Evolutionary conservation across 2,888 invertebrate genomes (phyloP).

Genomic region (Orchestes rusci): DNA sequence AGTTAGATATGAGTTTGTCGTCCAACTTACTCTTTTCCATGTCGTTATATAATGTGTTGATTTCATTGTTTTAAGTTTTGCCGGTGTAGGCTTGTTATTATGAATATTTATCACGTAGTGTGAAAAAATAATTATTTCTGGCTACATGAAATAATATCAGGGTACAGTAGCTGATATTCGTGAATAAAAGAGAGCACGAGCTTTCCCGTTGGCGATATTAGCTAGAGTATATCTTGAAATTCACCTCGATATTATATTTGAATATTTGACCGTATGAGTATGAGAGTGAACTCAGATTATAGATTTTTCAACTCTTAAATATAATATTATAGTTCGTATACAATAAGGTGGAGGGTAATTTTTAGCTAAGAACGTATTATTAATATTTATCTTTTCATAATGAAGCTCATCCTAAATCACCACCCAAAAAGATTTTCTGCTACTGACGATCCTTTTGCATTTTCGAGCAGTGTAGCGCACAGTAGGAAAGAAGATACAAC

Average conservation of each 20-base stretch:
- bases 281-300: slow-evolving; percentile 18
- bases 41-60: slow-evolving; percentile 42
- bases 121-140: slow-evolving; percentile 30
- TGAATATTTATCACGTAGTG: slow-evolving; percentile 15
- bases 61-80: slow-evolving; percentile 32
- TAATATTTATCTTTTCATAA: slow-evolving; percentile 6
- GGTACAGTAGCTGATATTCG: too few species aligned
- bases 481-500: too few species aligned
- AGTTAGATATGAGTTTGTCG: too few species aligned
- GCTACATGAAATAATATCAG: slow-evolving; percentile 42
- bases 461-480: slow-evolving; percentile 14
- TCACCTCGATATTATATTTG: too few species aligned
- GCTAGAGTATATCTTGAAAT: too few species aligned
- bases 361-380: too few species aligned
- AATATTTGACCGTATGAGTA: slow-evolving; percentile 15
- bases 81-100: slow-evolving; percentile 42
- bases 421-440: slow-evolving; percentile 15
- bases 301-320: slow-evolving; percentile 12
- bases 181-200: too few species aligned
- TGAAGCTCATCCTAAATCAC: slow-evolving; percentile 16
- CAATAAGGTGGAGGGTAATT: slow-evolving; percentile 23
- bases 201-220: too few species aligned
- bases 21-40: too few species aligned
- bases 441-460: slow-evolving; percentile 18
- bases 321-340: too few species aligned